Evolutionary conservation across 2,113 vertebrate genomes (phyloP), one percentile per base, ranked within the genome.

Genomic region (Corvus moneduloides): DNA sequence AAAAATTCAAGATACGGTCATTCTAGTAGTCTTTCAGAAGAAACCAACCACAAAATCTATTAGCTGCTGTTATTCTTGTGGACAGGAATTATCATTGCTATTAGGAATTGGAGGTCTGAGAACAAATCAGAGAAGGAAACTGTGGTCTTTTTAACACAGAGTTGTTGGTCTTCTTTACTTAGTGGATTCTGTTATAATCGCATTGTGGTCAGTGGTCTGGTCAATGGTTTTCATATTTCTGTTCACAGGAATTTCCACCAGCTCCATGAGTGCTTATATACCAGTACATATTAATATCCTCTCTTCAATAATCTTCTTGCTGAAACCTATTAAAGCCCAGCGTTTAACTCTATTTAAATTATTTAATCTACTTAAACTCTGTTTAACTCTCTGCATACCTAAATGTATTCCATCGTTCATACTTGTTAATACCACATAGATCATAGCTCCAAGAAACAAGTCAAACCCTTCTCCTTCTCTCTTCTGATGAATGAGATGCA

Each of bases 171-270:
- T 33, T 87, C 62, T 69, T 94, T 76, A 61, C 66, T 87, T 87
- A 74, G 51, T 71, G 35, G 55, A 74, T 91, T 73, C 24, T 90
- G 30, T 68, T 55, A 89, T 66, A 91, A 87, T 4, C 43, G 19
- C 39, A 71, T 67, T 96, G 78, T 85, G 85, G 85, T 96, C 85
- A 84, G 68, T 86, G 71, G 77, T 92, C 78, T 22, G 5, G 82
- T 69, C 90, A 90, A 79, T 55, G n/a, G 46, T 74, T 92, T 97
- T 90, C 46, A 24, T 86, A 69, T 43, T 77, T 92, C 32, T 88
- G 22, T 66, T 85, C 75, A 83, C n/a, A 77, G 62, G 86, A 91
- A 41, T 76, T 93, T 91, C 66, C 28, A 63, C 62, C 62, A 67
- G 52, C 56, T 93, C 75, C 33, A 23, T 54, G 41, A 68, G 5